Evolutionary conservation across 2,888 invertebrate species (phyloP), one percentile per base, ranked within the genome.

Genomic region (Cheilosia scutellata): DNA sequence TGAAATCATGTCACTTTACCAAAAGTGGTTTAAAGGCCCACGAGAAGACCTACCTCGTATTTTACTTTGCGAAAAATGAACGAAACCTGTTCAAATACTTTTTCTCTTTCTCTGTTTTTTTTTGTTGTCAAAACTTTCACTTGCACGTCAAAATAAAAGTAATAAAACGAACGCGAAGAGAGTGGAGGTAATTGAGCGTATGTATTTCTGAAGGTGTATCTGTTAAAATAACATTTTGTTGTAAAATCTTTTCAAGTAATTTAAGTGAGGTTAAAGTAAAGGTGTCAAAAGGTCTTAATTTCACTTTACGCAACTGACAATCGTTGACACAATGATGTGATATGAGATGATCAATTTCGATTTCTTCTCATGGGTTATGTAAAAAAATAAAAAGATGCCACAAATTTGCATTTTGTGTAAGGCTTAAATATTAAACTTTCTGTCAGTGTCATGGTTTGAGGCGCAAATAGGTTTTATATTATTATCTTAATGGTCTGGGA

Each of bases 1-100:
- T 63, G 82, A 68, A 77, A 86, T 72, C 86, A 82, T 86, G 86
- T 72, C 86, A 82, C 65, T 86, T 82, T 49, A 72, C 86, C 86
- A 82, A 86, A 86, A 86, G 62, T 71, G 60, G 75, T 53, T 47
- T 70, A 51, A 83, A 75, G 44, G 44, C 79, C 79, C 66, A 63
- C 51, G 49, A 37, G 65, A 47, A 71, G 76, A 71, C 66, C 63
- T 80, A 60, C 66, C 65, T 58, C 37, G 20, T 25, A 57, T 74
- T 49, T 75, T 44, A 47, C 31, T 31, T 51, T 37, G 51, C 80
- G 29, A 80, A 71, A 83, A 83, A 78, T 27, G 5, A 65, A 63
- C 60, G 47, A 72, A 82, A 80, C 72, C 84, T 66, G 70, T 80
- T 80, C 51, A 71, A 44, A 42, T 29, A 44, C 20, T 76, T 13